phyloP scores from a whole-genome alignment of 2,888 invertebrate species.

The Drosophila percnosoma region DNA sequence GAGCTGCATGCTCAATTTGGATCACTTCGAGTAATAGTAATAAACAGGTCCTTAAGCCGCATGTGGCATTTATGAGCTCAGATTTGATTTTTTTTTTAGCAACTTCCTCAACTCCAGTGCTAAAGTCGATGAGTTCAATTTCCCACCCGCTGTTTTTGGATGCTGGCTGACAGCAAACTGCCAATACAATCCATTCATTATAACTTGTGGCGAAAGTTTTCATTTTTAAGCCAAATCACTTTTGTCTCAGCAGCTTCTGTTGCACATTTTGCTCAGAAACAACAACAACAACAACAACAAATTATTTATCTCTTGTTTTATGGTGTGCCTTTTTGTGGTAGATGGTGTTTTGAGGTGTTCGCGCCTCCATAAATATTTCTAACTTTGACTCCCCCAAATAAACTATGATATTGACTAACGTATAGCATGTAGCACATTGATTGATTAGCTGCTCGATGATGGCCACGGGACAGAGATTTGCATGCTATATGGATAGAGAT shows the following conservation, averaged over 20 bases:
- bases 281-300: constrained; percentile 30
- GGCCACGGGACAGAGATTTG: constrained; percentile 59
- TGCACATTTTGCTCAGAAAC: constrained; percentile 53
- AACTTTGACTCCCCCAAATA: constrained; percentile 42
- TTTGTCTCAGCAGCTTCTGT: constrained; percentile 52
- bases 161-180: constrained; percentile 25
- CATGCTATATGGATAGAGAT: constrained; percentile 25
- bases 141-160: constrained; percentile 52
- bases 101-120: constrained; percentile 11
- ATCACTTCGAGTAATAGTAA: background rate
- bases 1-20: background rate
- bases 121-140: constrained; percentile 23
- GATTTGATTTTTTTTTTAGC: background rate
- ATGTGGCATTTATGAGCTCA: background rate
- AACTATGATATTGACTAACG: constrained; percentile 34
- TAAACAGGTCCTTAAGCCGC: constrained; percentile 1
- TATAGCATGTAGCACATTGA: constrained; percentile 39
- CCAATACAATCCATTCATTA: constrained; percentile 56
- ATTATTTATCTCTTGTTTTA: constrained; percentile 61
- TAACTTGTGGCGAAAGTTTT: constrained; percentile 67
- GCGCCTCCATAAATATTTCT: constrained; percentile 44
- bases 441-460: constrained; percentile 50
- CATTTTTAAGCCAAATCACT: constrained; percentile 50
- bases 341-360: constrained; percentile 50
- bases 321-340: background rate